phyloP scores from a whole-genome alignment of 2,888 invertebrate species.

The Chrysolina haemoptera region DNA sequence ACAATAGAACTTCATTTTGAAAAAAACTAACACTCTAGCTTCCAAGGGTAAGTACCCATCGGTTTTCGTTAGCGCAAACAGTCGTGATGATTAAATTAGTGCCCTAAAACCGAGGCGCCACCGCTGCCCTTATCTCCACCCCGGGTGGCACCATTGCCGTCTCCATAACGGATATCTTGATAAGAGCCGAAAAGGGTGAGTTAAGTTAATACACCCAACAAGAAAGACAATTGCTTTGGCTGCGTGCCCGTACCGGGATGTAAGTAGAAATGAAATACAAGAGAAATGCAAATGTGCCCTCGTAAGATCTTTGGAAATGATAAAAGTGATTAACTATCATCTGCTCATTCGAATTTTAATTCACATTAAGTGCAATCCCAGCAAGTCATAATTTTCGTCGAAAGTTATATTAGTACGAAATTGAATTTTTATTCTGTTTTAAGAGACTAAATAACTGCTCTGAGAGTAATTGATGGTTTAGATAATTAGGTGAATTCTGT shows the following conservation, averaged over 20 bases:
- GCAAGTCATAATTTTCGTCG: neutral
- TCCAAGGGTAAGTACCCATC: neutral
- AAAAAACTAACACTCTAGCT: too few relatives aligned
- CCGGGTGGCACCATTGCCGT: constrained; percentile 16
- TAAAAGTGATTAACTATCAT: constrained; percentile 19
- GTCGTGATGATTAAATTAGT: neutral
- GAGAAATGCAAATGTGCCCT: constrained; percentile 23
- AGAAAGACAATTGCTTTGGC: constrained; percentile 45
- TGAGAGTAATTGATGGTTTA: too few relatives aligned
- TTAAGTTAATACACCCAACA: constrained; percentile 42
- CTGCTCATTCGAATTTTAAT: neutral
- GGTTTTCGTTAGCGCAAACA: neutral
- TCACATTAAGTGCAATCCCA: neutral
- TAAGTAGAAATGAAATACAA: constrained; percentile 25
- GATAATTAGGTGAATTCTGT: too few relatives aligned
- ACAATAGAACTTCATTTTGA: too few relatives aligned
- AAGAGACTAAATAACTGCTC: too few relatives aligned
- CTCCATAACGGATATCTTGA: constrained; percentile 36
- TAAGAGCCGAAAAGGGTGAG: constrained; percentile 37
- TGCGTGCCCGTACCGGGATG: constrained; percentile 41
- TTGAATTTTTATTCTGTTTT: neutral
- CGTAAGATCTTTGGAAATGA: constrained; percentile 10
- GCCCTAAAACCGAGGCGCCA: neutral
- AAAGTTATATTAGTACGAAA: neutral
- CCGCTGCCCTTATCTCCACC: neutral